phyloP scores from a whole-genome alignment of 2,797 vertebrate species.

The Ptychobarbus kaznakovi region DNA sequence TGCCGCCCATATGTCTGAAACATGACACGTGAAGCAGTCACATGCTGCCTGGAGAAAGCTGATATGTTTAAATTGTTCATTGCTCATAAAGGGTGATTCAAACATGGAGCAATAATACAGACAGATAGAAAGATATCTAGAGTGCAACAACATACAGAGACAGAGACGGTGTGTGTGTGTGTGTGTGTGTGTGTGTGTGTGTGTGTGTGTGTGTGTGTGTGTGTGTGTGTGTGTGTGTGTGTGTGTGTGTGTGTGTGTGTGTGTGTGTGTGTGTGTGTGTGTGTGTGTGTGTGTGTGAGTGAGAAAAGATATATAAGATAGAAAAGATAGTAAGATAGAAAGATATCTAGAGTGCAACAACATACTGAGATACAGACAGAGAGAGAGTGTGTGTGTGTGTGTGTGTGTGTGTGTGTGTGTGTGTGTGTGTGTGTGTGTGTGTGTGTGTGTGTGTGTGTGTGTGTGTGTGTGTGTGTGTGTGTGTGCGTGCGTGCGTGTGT shows the following conservation, averaged over 20 bases:
- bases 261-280: neutral
- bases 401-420: no score
- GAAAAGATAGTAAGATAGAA: no score
- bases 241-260: no score
- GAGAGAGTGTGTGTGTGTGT: no score
- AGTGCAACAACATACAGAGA: constrained; percentile 18
- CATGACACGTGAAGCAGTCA: neutral
- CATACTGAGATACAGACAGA: no score
- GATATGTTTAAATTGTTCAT: neutral
- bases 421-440: no score
- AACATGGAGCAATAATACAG: neutral
- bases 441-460: no score
- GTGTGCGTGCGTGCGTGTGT: no score
- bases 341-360: no score
- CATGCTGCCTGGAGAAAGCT: neutral
- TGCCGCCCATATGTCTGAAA: neutral
- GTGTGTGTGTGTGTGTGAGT: neutral
- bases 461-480: no score
- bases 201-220: neutral
- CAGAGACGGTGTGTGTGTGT: neutral
- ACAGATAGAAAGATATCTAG: constrained; percentile 36
- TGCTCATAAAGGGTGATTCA: neutral
- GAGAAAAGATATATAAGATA: no score
- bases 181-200: no score
- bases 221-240: neutral